These are phyloP conservation scores for Antrozous pallidus DNA, from an alignment of 2,797 vertebrate species.

Conservation along the genomic window DNA sequence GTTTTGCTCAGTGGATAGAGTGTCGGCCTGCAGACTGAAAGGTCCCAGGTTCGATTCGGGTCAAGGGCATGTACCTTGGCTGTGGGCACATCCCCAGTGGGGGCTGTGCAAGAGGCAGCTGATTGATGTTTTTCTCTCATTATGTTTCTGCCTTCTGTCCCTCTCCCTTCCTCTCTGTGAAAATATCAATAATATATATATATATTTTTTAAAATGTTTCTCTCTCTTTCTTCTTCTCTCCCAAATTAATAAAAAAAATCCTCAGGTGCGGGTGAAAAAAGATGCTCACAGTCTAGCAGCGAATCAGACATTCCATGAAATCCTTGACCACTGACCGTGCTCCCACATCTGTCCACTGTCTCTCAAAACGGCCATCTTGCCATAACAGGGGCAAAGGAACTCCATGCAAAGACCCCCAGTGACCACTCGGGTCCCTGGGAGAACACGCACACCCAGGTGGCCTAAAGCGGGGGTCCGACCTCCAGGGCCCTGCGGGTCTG, in stretches of 20 bases:
- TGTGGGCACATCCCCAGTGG: no score
- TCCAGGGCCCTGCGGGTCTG: neutral
- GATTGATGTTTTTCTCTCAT: no score
- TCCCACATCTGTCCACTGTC: neutral
- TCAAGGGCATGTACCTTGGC: no score
- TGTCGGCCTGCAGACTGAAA: no score
- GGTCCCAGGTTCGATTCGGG: no score
- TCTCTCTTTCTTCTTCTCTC: neutral
- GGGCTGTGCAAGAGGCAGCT: no score
- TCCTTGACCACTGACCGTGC: neutral
- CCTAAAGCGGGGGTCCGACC: no score
- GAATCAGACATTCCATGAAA: neutral
- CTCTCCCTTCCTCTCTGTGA: no score
- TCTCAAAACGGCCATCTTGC: neutral
- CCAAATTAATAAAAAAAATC: neutral
- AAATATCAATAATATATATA: no score
- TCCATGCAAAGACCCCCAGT: neutral
- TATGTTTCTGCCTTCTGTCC: no score
- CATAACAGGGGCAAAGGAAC: neutral
- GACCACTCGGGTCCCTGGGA: neutral
- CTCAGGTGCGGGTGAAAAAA: neutral
- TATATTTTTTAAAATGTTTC: no score
- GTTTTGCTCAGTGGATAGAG: no score
- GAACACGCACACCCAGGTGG: fast-evolving
- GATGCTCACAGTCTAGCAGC: neutral